Base-by-base conservation (phyloP, 2,113 vertebrate species). In the Cygnus atratus region DNA sequence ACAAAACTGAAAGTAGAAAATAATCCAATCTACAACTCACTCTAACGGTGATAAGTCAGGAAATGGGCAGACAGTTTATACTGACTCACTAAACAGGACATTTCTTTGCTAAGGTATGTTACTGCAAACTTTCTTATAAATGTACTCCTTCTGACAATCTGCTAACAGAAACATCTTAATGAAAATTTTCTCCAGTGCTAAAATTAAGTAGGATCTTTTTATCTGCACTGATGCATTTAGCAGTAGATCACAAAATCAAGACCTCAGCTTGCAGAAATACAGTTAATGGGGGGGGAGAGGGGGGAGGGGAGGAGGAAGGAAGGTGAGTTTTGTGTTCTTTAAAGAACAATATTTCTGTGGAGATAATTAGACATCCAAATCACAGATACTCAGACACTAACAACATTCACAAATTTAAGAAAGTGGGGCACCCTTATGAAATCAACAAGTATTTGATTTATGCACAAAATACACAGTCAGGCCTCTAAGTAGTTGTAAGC, bases 151-250 rank as follows among this genome's bases (percentile, higher is more conserved):
- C 82, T 79, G 68, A 87, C 46, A 88, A 39, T 35, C 74, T 43
- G 70, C 39, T 63, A 80, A 54, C 48, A 68, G 55, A 50, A 78
- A 82, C 11, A 10, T 80, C 68, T 72, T 35, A 19, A 55, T 59
- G 50, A 97, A 77, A 81, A 80, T 87, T 91, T 92, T 88, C 75
- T 59, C 61, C 52, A 86, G 55, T 90, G 95, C 19, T 91, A 94
- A 95, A 93, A 94, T 80, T 41, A 77, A 88, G 61, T 24, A 29
- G 4, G 62, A 33, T 80, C 29, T 87, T 93, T 77, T 87, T 91
- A 91, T 84, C 65, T 82, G 78, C 58, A 71, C 12, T 67, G 35
- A 18, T 61, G 22, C 28, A 94, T 79, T 84, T 52, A 65, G 25
- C 41, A 54, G 31, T 62, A 73, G 41, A 77, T 84, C 17, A 71